Evolutionary conservation across 1,140 invertebrate genomes (phyloP).

Genomic region (Drosophila murphyi): DNA sequence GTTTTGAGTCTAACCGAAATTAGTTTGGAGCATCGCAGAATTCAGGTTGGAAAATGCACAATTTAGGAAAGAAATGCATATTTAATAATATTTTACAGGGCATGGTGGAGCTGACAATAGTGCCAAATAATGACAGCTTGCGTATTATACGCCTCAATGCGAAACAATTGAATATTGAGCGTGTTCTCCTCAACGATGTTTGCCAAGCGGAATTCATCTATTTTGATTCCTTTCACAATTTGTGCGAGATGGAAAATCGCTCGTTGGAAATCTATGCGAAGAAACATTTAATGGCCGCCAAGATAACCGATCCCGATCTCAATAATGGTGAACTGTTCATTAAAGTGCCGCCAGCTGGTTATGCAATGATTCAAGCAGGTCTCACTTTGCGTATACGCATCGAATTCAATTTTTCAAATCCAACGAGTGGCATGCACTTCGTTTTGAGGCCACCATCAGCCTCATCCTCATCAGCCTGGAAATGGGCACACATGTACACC

Average conservation of each 20-base stretch:
- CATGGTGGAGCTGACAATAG: conserved; percentile 96
- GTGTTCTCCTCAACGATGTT: conserved; percentile 94
- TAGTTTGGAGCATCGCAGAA: conserved; percentile 95
- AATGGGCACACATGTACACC: conserved; percentile 95
- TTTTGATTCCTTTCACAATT: conserved; percentile 97
- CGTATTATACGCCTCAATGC: conserved; percentile 95
- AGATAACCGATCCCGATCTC: conserved; percentile 93
- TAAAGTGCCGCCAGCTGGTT: conserved; percentile 93
- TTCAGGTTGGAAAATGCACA: too few relatives aligned
- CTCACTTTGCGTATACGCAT: conserved; percentile 92
- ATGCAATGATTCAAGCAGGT: conserved; percentile 92
- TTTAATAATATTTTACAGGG: conserved; percentile 87
- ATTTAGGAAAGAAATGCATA: conserved; percentile 91
- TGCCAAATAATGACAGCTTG: conserved; percentile 93
- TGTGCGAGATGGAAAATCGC: conserved; percentile 94
- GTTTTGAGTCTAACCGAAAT: conserved; percentile 97
- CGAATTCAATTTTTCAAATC: conserved; percentile 97
- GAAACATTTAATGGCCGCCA: conserved; percentile 91
- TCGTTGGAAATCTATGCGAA: conserved; percentile 93
- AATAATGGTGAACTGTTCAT: conserved; percentile 95
- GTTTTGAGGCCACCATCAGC: conserved; percentile 94
- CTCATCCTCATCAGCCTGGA: conserved; percentile 88
- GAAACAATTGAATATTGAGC: conserved; percentile 96
- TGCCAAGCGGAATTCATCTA: conserved; percentile 96
- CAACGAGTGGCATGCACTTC: conserved; percentile 97